A percentile compares a stretch with the other conserved stretches of the same genome.
These are phyloP conservation scores for Lepus europaeus DNA, from an alignment of 2,113 vertebrate species.

Conservation along the genomic window DNA sequence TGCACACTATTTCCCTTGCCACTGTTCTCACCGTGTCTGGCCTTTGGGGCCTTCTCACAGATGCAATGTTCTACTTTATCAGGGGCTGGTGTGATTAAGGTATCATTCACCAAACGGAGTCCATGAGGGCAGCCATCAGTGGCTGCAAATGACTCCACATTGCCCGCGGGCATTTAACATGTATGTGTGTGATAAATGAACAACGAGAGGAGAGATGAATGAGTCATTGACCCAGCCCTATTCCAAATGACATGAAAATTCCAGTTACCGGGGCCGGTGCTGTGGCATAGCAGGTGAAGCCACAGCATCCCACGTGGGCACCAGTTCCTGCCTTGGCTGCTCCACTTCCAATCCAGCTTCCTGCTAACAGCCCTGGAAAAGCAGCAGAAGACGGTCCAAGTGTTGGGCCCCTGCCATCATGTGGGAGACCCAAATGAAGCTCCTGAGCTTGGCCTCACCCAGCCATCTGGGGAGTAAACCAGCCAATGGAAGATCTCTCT, in stretches of 20 bases:
- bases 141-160: background rate
- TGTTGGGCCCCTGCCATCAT: too few relatives aligned
- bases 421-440: too few relatives aligned
- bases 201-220: background rate
- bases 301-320: too few relatives aligned
- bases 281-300: too few relatives aligned
- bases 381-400: too few relatives aligned
- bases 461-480: too few relatives aligned
- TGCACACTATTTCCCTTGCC: too few relatives aligned
- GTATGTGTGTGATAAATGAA: background rate
- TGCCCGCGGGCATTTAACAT: background rate
- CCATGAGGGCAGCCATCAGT: accelerated
- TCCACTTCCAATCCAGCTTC: too few relatives aligned
- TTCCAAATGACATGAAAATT: background rate
- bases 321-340: too few relatives aligned
- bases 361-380: too few relatives aligned
- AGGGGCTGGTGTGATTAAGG: background rate
- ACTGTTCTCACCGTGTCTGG: background rate
- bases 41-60: background rate
- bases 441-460: too few relatives aligned
- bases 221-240: background rate
- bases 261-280: background rate
- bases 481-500: too few relatives aligned
- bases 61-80: background rate
- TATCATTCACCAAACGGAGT: background rate